Percentiles rank a stretch among this genome's conserved stretches.
Conservation (phyloP, 1,140 invertebrate genomes). For the Archegozetes longisetosus region DNA sequence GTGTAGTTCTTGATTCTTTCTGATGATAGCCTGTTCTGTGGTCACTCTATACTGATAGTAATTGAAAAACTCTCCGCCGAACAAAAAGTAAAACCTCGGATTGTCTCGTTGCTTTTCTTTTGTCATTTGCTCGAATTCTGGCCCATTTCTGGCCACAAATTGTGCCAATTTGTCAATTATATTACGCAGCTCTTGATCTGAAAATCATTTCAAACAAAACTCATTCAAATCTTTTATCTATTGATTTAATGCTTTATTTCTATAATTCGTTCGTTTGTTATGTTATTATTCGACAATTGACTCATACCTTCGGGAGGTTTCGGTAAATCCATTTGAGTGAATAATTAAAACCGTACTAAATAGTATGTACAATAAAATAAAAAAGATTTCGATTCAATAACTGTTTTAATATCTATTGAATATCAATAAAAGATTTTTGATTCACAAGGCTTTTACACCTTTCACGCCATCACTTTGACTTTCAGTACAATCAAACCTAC, state of each 20-base stretch:
- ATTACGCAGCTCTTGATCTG: conserved; percentile 79
- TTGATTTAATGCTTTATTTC: too few relatives aligned
- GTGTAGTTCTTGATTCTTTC: neutral
- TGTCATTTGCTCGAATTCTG: conserved; percentile 94
- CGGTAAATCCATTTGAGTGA: conserved; percentile 23
- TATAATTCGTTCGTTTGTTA: too few relatives aligned
- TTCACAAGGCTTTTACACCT: too few relatives aligned
- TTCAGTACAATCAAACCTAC: too few relatives aligned
- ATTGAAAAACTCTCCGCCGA: conserved; percentile 83
- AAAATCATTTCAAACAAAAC: conserved; percentile 18
- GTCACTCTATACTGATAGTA: conserved; percentile 95
- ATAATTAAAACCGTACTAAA: too few relatives aligned
- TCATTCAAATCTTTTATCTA: too few relatives aligned
- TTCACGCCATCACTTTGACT: too few relatives aligned
- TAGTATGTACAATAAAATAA: too few relatives aligned
- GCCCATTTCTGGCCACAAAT: conserved; percentile 95
- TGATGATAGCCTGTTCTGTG: conserved; percentile 50
- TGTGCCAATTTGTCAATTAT: conserved; percentile 96
- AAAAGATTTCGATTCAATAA: too few relatives aligned
- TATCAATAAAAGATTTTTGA: too few relatives aligned
- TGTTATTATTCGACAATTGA: neutral
- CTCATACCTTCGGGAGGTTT: conserved; percentile 20
- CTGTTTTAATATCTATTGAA: too few relatives aligned
- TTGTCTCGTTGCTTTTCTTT: conserved; percentile 96
- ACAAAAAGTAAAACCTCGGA: conserved; percentile 89